Conservation (phyloP, 2,797 vertebrate genomes). For the Sebastes goodei region DNA sequence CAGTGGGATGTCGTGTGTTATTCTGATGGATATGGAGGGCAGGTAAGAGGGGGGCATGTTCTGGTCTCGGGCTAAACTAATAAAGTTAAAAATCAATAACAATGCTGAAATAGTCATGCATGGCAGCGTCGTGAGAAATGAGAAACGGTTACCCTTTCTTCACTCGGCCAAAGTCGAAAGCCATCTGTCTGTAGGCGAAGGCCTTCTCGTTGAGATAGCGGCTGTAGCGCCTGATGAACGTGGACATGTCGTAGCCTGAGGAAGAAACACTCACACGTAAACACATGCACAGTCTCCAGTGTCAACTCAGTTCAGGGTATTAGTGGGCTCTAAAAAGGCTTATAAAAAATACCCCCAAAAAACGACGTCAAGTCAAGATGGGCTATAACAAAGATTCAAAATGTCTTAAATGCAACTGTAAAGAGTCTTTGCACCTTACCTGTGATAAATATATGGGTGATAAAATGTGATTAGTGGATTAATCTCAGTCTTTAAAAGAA, state of each 20-base stretch:
- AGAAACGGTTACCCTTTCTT: constrained; percentile 91
- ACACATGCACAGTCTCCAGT: not conserved
- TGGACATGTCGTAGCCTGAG: constrained; percentile 98
- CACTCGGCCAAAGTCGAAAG: constrained; percentile 96
- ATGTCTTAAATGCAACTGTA: not conserved
- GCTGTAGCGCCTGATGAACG: constrained; percentile 98
- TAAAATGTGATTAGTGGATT: not conserved
- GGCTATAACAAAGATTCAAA: not conserved
- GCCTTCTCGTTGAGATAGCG: constrained; percentile 99
- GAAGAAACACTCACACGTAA: constrained; percentile 40
- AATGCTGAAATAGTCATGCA: not conserved
- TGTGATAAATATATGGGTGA: not conserved
- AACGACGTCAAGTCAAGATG: not conserved
- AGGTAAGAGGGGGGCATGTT: not conserved
- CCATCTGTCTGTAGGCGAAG: constrained; percentile 98
- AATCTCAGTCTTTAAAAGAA: not conserved
- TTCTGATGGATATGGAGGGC: not conserved
- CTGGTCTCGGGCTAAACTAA: not conserved
- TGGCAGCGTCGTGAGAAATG: not conserved
- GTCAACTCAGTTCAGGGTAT: not conserved
- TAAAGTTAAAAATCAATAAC: not conserved
- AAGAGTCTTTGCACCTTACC: not conserved
- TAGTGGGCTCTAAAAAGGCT: no score
- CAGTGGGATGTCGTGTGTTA: constrained; percentile 9
- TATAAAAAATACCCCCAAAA: not conserved